Evolutionary conservation across 2,888 invertebrate species (phyloP), one percentile per base, ranked within the genome.

Genomic region (Amphimallon solstitiale): DNA sequence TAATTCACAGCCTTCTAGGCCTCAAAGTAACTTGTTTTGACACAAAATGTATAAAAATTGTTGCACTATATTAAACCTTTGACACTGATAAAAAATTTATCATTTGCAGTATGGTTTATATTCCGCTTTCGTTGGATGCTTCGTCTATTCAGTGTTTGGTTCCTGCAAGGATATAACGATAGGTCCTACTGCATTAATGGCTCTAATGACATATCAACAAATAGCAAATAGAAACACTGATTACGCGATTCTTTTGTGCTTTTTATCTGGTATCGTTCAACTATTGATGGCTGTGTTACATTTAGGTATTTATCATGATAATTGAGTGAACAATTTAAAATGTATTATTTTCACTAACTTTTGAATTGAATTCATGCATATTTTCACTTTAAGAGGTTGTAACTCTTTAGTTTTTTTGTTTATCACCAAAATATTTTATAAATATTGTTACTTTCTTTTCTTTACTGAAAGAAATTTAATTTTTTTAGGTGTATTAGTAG

Each of bases 161-260:
- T 94, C 95, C 52, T 92, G 92, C 78, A 92, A 92, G 72, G 93
- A 93, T 78, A 93, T 93, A 65, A 93, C 93, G 4, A 90, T 94
- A 67, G 94, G 97, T 5, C 97, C 97, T 1, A 97, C 97, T 0
- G 97, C 97, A n/a, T 86, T 96, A 63, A 90, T 97, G 88, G 92
- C 96, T 0, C 86, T 97, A 34, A 94, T 97, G 92, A 96, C 95
- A 0, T 89, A 91, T 75, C 90, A 92, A 77, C 91, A 92, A 81
- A 88, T 91, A 52, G 85, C 86, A 71, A 89, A 89, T 43, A 87
- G 90, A 73, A 87, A 87, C 72, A 85, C 88, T 1, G 90, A 93
- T 75, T 94, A 94, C 80, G 94, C 94, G 1, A 87, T 95, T 59
- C 83, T 95, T 0, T 84, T 95, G 54, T 93, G 94, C 76, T 93